Evolutionary conservation across 2,888 invertebrate species (phyloP).

Genomic region (Hyppa rectilinea): DNA sequence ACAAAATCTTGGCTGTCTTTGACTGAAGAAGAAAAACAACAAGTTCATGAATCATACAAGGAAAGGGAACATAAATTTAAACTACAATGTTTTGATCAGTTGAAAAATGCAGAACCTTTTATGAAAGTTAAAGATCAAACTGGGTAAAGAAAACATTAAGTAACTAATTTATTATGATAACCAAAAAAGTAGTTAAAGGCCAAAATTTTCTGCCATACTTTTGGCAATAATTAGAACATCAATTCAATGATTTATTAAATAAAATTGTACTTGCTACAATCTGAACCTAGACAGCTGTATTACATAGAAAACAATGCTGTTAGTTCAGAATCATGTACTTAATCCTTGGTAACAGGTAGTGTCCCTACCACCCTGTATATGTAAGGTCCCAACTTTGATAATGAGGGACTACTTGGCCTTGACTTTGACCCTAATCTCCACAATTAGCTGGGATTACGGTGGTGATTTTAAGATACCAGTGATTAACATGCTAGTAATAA

Average conservation of each 20-base stretch:
- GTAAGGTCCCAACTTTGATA: not conserved
- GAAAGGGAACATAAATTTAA: slow-evolving; percentile 68
- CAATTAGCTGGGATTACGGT: not conserved
- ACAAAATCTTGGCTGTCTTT: slow-evolving; percentile 81
- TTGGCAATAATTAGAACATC: not conserved
- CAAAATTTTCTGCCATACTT: not conserved
- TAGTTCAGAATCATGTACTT: too few relatives aligned
- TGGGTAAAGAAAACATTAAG: slow-evolving; percentile 35
- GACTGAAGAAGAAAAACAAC: slow-evolving; percentile 74
- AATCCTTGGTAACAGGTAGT: too few relatives aligned
- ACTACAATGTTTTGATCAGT: slow-evolving; percentile 68
- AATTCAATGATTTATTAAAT: not conserved
- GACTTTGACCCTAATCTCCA: not conserved
- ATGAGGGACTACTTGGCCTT: not conserved
- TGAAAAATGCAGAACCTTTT: slow-evolving; percentile 78
- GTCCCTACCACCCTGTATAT: too few relatives aligned
- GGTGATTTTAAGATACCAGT: not conserved
- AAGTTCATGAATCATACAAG: slow-evolving; percentile 73
- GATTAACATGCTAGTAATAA: not conserved
- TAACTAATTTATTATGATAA: not conserved
- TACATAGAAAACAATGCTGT: not conserved
- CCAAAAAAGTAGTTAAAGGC: not conserved
- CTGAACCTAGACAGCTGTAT: not conserved
- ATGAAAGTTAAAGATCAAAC: slow-evolving; percentile 71
- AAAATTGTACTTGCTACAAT: not conserved